These are phyloP conservation scores for Centruroides sculpturatus DNA, from an alignment of 1,140 invertebrate species.

Conservation along the genomic window DNA sequence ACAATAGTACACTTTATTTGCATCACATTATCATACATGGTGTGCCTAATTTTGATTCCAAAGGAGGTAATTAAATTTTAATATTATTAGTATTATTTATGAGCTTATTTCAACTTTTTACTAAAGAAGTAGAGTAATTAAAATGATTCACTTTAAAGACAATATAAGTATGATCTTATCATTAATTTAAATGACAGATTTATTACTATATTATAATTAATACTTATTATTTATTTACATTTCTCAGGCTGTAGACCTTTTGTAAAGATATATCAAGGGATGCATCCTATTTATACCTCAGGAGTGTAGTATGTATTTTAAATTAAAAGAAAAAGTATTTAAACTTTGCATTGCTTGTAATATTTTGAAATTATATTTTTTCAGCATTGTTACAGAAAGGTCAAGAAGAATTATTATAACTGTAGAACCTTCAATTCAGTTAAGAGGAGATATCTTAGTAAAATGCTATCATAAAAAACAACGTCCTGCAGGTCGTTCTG, in stretches of 20 bases:
- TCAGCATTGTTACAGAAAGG: constrained; percentile 32
- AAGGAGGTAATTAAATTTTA: constrained; percentile 32
- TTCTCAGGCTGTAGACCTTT: constrained; percentile 27
- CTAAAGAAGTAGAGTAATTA: too few relatives aligned
- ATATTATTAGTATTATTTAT: background rate
- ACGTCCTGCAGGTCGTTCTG: constrained; percentile 32
- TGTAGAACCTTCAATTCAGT: constrained; percentile 41
- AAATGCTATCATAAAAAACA: constrained; percentile 64
- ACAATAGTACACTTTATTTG: constrained; percentile 66
- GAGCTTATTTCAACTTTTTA: too few relatives aligned
- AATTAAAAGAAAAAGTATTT: background rate
- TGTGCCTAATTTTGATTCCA: constrained; percentile 55
- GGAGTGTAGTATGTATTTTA: constrained; percentile 50
- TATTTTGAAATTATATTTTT: constrained; percentile 11
- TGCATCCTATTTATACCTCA: constrained; percentile 73
- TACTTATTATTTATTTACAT: too few relatives aligned
- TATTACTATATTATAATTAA: too few relatives aligned
- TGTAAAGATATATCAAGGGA: constrained; percentile 55
- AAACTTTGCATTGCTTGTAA: background rate
- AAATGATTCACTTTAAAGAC: too few relatives aligned
- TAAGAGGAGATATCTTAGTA: constrained; percentile 76
- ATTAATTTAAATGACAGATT: too few relatives aligned
- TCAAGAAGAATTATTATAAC: constrained; percentile 7
- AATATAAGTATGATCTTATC: too few relatives aligned
- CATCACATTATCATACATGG: constrained; percentile 73